Conservation (phyloP, 2,113 vertebrate genomes). For the Columba livia region DNA sequence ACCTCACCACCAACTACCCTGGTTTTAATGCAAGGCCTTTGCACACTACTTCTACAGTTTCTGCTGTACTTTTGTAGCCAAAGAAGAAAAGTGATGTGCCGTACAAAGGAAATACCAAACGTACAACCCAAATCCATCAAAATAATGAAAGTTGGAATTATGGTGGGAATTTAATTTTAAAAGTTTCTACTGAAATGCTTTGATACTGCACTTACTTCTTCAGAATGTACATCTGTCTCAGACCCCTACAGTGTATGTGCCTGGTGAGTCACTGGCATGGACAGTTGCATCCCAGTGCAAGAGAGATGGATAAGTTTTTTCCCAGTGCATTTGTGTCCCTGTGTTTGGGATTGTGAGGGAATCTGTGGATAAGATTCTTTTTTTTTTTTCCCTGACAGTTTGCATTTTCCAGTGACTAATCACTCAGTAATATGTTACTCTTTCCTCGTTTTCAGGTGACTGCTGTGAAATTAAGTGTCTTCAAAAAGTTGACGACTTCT, state of each 20-base stretch:
- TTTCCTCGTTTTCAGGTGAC: constrained; percentile 62
- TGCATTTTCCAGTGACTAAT: not conserved
- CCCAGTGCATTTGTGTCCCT: not conserved
- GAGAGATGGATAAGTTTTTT: not conserved
- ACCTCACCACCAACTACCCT: not conserved
- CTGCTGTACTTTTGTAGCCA: not conserved
- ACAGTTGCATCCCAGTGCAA: not conserved
- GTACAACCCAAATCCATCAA: not conserved
- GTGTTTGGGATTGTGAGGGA: not conserved
- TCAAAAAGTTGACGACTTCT: constrained; percentile 51
- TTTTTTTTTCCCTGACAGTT: not conserved
- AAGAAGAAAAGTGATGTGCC: not conserved
- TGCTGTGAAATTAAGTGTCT: constrained; percentile 66
- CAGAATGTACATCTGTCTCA: not conserved
- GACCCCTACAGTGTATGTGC: not conserved
- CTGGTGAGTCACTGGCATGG: not conserved
- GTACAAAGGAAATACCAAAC: not conserved
- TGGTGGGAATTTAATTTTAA: not conserved
- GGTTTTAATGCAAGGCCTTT: not conserved
- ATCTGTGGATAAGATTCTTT: not conserved
- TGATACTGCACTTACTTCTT: not conserved
- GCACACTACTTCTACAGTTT: not conserved
- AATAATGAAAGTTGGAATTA: not conserved
- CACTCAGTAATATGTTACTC: not conserved
- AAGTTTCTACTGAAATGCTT: not conserved